Evolutionary conservation across 2,888 invertebrate genomes (phyloP).

Genomic region (Exephanes ischioxanthus): DNA sequence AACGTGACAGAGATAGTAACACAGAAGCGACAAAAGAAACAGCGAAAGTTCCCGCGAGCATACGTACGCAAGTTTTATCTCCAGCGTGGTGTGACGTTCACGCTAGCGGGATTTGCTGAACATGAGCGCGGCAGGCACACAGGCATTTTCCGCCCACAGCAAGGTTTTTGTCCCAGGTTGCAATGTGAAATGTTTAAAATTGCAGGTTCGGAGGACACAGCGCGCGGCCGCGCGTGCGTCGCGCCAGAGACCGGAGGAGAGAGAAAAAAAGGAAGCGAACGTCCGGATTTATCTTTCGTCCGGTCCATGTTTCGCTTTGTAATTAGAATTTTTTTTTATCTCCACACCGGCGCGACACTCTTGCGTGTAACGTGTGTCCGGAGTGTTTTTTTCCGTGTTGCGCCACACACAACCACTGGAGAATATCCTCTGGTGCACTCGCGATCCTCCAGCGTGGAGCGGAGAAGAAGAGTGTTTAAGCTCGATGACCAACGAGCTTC

Average conservation of each 20-base stretch:
- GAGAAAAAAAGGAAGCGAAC: conserved; percentile 22
- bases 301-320: conserved; percentile 66
- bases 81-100: conserved; percentile 36
- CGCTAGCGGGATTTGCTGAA: conserved; percentile 22
- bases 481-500: conserved; percentile 46
- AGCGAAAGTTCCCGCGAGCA: conserved; percentile 32
- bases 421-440: conserved; percentile 9
- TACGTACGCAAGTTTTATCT: conserved; percentile 45
- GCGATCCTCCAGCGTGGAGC: conserved; percentile 2
- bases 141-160: conserved; percentile 48
- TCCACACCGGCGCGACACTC: conserved; percentile 6
- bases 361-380: conserved; percentile 30
- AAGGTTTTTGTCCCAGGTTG: conserved; percentile 66
- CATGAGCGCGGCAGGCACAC: conserved; percentile 1
- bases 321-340: conserved; percentile 69
- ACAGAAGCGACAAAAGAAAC: conserved; percentile 35
- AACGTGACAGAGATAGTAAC: conserved; percentile 13
- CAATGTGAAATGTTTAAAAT: conserved; percentile 74
- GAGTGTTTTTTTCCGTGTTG: conserved; percentile 37
- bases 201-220: conserved; percentile 71
- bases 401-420: not conserved
- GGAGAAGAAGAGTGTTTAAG: conserved; percentile 38
- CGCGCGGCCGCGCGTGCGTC: conserved; percentile 31
- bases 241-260: conserved; percentile 31
- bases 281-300: conserved; percentile 76